Base-by-base conservation (phyloP, 2,797 vertebrate species). In the Tokudaia tokunoshimensis region DNA sequence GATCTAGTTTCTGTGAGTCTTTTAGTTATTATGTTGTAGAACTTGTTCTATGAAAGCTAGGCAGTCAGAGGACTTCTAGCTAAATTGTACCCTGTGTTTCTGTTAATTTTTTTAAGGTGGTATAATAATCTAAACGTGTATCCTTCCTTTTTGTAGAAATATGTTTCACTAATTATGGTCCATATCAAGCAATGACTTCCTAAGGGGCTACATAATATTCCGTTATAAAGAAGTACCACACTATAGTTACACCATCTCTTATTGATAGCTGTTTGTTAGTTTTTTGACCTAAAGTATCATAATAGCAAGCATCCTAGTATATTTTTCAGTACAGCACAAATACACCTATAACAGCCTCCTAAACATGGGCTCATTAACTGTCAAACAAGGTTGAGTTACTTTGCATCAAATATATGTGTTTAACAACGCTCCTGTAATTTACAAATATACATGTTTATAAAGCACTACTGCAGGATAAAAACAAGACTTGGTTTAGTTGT, bases 21-120 rank as follows among this genome's bases (percentile, higher is more conserved):
- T 94, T 86, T 72, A 93, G 44, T 93, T 96, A 87, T 57, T 91
- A 34, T 52, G 65, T 72, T 94, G 14, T 94, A 55, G 63, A 31
- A 34, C 85, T 7, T 75, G 7, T 89, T 72, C 59, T 59, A 89
- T 70, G 84, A 93, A 61, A 74, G 41, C 50, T 92, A 41, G 41
- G 29, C 13, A 65, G 26, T 8, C 70, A 95, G 31, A 61, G 52
- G 72, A 89, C 15, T 22, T 79, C 84, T 89, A 83, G 50, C 67
- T 94, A 85, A 95, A 95, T 86, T 91, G 80, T 95, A 89, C 59
- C 93, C 63, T 57, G 14, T 93, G 22, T 84, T 96, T 94, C 37
- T 70, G 11, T 47, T 5, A 44, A 14, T 37, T 15, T 76, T 86
- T 97, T 95, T 94, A 84, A 95, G 76, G 31, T 94, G 52, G 85